Evolutionary conservation across 2,113 vertebrate species (phyloP).

Genomic region (Ciconia boyciana): DNA sequence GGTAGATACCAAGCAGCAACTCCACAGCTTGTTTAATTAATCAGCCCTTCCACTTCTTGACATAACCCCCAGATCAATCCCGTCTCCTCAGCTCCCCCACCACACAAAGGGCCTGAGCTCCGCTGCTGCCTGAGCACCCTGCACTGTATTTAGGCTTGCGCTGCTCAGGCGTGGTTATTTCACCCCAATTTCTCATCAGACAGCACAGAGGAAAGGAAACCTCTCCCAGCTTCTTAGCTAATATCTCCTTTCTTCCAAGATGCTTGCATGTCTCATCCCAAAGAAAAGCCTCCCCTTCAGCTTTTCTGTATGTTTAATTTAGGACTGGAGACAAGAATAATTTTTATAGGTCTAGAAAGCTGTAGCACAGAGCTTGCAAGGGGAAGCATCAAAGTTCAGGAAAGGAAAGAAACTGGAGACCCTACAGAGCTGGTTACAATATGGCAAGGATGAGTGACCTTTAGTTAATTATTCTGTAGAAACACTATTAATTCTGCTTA

Average conservation of each 20-base stretch:
- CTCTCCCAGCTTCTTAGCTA: background rate
- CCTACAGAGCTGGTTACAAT: background rate
- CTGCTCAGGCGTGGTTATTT: background rate
- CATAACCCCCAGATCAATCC: background rate
- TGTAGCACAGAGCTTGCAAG: background rate
- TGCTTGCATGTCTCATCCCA: background rate
- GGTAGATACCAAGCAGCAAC: background rate
- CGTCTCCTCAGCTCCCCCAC: background rate
- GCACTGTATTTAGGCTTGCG: too few relatives aligned
- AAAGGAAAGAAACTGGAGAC: background rate
- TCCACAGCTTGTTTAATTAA: background rate
- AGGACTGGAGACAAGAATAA: background rate
- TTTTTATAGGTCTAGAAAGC: background rate
- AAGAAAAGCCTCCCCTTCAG: background rate
- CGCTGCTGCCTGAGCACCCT: background rate
- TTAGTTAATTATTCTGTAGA: background rate
- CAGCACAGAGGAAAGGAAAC: background rate
- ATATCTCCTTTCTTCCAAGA: background rate
- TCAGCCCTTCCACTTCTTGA: background rate
- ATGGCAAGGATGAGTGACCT: background rate
- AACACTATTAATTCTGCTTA: background rate
- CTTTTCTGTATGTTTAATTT: background rate
- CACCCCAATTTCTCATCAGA: background rate
- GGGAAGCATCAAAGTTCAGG: background rate
- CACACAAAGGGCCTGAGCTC: background rate